Percentiles rank a stretch among this genome's conserved stretches.
These are phyloP conservation scores for Xiphophorus maculatus DNA, from an alignment of 2,113 vertebrate genomes.

Conservation along the genomic window DNA sequence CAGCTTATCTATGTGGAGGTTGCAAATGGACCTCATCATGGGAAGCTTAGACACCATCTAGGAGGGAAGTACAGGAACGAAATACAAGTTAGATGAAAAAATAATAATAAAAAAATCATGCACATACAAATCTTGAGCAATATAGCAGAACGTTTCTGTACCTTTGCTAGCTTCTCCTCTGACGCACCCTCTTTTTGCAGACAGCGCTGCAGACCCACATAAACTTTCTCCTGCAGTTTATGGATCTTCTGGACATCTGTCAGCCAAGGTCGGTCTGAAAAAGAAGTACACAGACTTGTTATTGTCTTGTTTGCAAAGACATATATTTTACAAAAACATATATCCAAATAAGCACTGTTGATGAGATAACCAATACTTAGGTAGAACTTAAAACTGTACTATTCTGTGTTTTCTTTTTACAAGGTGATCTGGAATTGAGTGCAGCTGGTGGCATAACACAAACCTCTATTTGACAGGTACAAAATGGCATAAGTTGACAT, in stretches of 20 bases:
- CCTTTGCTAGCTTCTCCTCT: conserved; percentile 89
- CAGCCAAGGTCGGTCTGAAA: conserved; percentile 86
- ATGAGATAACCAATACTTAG: neutral
- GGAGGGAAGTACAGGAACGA: conserved; percentile 3
- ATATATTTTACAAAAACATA: neutral
- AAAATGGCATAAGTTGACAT: neutral
- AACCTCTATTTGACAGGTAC: neutral
- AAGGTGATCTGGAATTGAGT: neutral
- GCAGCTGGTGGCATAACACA: neutral
- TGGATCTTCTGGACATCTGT: conserved; percentile 88
- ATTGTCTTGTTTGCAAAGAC: neutral
- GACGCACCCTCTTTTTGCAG: conserved; percentile 83
- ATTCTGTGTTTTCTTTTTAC: neutral
- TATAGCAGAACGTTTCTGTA: conserved; percentile 37
- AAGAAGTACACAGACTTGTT: neutral
- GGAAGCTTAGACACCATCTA: conserved; percentile 91
- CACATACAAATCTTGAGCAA: neutral
- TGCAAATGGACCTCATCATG: conserved; percentile 90
- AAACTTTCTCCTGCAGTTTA: conserved; percentile 90
- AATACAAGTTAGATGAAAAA: neutral
- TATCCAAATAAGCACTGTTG: neutral
- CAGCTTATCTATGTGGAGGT: conserved; percentile 91
- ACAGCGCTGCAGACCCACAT: conserved; percentile 85
- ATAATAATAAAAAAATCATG: neutral
- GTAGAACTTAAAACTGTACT: neutral